A percentile compares a stretch with the other conserved stretches of the same genome.
These are phyloP conservation scores for Tribolium freemani DNA, from an alignment of 2,888 invertebrate genomes.

Conservation along the genomic window DNA sequence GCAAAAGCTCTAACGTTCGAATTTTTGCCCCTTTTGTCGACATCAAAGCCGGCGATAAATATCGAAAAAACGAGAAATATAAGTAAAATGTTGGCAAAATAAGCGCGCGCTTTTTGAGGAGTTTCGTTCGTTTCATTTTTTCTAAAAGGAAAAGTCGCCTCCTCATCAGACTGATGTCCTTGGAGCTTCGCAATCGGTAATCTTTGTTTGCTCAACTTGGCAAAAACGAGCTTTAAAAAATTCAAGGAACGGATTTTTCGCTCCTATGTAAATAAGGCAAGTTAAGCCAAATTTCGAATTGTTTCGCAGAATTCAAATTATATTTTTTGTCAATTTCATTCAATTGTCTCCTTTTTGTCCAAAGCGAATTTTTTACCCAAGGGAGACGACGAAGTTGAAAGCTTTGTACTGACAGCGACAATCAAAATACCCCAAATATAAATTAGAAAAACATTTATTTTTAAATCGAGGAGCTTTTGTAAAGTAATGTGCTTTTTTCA, in stretches of 20 bases:
- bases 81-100: background rate
- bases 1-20: slow-evolving; percentile 10
- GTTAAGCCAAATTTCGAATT: no score
- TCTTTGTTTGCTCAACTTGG: background rate
- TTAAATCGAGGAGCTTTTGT: no score
- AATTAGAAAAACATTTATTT: no score
- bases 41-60: background rate
- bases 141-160: background rate
- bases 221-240: no score
- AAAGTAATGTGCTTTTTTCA: no score
- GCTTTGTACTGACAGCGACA: background rate
- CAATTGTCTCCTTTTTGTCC: background rate
- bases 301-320: background rate
- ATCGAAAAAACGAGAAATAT: background rate
- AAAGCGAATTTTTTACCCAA: no score
- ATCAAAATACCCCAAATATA: background rate
- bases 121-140: slow-evolving; percentile 4
- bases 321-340: background rate
- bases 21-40: slow-evolving; percentile 11
- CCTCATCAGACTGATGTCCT: background rate
- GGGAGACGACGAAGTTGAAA: no score
- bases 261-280: no score
- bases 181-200: background rate
- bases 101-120: background rate
- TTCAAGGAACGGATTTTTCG: no score